A percentile compares a stretch with the other conserved stretches of the same genome.
These are phyloP conservation scores for Leptogaster cylindrica DNA, from an alignment of 2,888 invertebrate genomes.

Conservation along the genomic window DNA sequence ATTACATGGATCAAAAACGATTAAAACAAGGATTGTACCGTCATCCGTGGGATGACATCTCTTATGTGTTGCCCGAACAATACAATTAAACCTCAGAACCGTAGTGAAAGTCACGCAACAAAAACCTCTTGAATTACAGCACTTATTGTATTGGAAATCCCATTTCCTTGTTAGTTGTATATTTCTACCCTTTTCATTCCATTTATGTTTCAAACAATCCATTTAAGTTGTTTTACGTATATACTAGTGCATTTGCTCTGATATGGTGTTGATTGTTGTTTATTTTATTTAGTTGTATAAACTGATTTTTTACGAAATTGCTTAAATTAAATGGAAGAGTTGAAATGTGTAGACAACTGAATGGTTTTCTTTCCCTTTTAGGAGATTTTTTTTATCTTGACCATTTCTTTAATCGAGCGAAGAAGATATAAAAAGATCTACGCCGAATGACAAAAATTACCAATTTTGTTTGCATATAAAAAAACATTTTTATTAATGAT, in stretches of 20 bases:
- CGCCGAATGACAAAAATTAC: too few relatives aligned
- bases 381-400: slow-evolving; percentile 22
- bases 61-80: slow-evolving; percentile 62
- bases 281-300: slow-evolving; percentile 27
- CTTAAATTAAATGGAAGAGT: slow-evolving; percentile 33
- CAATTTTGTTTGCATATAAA: too few relatives aligned
- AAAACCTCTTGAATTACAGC: background rate
- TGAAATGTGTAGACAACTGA: slow-evolving; percentile 22
- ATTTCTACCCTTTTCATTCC: background rate
- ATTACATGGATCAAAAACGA: slow-evolving; percentile 97
- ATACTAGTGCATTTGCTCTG: slow-evolving; percentile 9
- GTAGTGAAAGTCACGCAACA: background rate
- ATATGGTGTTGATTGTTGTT: slow-evolving; percentile 31
- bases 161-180: slow-evolving; percentile 8
- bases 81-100: slow-evolving; percentile 51
- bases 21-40: slow-evolving; percentile 98
- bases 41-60: slow-evolving; percentile 99
- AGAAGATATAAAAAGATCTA: too few relatives aligned
- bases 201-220: slow-evolving; percentile 17
- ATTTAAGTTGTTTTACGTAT: slow-evolving; percentile 4
- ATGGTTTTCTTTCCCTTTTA: too few relatives aligned
- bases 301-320: slow-evolving; percentile 2
- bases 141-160: slow-evolving; percentile 7
- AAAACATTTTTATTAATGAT: slow-evolving; percentile 19
- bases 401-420: slow-evolving; percentile 14